Evolutionary conservation across 1,140 invertebrate species (phyloP).

Genomic region (Drosophila funebris): DNA sequence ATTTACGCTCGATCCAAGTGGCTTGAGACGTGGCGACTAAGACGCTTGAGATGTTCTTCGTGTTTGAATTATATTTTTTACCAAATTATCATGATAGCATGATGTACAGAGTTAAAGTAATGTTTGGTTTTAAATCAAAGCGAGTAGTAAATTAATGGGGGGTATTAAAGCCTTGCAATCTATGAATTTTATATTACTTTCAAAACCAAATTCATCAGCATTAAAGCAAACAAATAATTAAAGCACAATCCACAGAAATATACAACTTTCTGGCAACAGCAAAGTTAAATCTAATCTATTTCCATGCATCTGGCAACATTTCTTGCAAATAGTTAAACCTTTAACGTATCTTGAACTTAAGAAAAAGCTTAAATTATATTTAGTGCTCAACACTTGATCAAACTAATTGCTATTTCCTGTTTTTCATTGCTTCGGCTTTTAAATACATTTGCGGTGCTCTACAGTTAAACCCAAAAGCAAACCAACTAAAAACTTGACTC

Average conservation of each 20-base stretch:
- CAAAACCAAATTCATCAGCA: too few species aligned
- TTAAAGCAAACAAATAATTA: too few species aligned
- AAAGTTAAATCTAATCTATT: too few species aligned
- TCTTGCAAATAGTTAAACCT: too few species aligned
- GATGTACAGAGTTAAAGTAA: slow-evolving; percentile 6
- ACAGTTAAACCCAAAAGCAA: background rate
- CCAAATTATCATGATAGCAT: slow-evolving; percentile 50
- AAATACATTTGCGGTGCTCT: slow-evolving; percentile 35
- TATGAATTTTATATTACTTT: background rate
- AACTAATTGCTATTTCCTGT: slow-evolving; percentile 38
- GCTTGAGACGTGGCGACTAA: slow-evolving; percentile 57
- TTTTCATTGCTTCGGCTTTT: slow-evolving; percentile 8
- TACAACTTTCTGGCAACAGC: too few species aligned
- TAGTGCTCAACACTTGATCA: slow-evolving; percentile 18
- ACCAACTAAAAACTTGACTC: slow-evolving; percentile 33
- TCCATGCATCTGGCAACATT: too few species aligned
- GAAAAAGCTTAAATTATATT: slow-evolving; percentile 14
- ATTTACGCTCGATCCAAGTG: slow-evolving; percentile 72
- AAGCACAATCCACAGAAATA: too few species aligned
- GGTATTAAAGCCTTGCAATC: background rate
- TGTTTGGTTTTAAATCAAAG: background rate
- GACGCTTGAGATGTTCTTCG: background rate
- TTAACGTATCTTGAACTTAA: background rate
- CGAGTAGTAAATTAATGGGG: background rate
- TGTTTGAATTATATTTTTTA: slow-evolving; percentile 36